Evolutionary conservation across 2,113 vertebrate species (phyloP).

Genomic region (Ctenodactylus gundi): DNA sequence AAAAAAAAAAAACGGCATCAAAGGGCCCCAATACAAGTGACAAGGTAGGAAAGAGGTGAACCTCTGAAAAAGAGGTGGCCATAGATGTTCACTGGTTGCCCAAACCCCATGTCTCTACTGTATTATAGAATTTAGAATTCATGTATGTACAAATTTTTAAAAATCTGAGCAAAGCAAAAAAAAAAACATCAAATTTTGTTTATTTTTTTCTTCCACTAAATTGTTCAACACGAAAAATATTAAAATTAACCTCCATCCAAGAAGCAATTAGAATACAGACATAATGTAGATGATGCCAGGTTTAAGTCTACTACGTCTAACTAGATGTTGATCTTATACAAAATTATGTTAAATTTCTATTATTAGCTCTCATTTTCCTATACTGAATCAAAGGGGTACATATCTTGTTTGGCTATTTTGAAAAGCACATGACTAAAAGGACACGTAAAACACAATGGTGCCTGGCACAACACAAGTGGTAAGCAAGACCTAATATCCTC

Average conservation of each 20-base stretch:
- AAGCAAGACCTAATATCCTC: background rate
- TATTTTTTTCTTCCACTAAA: constrained; percentile 17
- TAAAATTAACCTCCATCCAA: background rate
- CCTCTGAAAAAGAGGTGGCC: too few species aligned
- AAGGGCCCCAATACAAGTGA: too few species aligned
- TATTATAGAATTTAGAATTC: too few species aligned
- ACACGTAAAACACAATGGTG: background rate
- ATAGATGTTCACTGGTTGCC: too few species aligned
- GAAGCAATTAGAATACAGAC: background rate
- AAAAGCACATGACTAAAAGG: background rate
- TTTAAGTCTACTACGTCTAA: background rate
- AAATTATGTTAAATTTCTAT: constrained; percentile 1
- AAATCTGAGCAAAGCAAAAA: too few species aligned
- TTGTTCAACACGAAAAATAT: background rate
- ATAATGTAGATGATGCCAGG: background rate
- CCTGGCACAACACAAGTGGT: background rate
- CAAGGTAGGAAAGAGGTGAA: too few species aligned
- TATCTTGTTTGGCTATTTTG: background rate
- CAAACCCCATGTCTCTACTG: too few species aligned
- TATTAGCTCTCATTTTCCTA: constrained; percentile 4
- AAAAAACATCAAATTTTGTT: background rate
- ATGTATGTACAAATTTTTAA: too few species aligned
- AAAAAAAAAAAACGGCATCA: too few species aligned
- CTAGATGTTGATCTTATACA: background rate
- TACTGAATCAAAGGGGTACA: background rate